Evolutionary conservation across 2,797 vertebrate genomes (phyloP).

Genomic region (Enteromius fasciolatus): DNA sequence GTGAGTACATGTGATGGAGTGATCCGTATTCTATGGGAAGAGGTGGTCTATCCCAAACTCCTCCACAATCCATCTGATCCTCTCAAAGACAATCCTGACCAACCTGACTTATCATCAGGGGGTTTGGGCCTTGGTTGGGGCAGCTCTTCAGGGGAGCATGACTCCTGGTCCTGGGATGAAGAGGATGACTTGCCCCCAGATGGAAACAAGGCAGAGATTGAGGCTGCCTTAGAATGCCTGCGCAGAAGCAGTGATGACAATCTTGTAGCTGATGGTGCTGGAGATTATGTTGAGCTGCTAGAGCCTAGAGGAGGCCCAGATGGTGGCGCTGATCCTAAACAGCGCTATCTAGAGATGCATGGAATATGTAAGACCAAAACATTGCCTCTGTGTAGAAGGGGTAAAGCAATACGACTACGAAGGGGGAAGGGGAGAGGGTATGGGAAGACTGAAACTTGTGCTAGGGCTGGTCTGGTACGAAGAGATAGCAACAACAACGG

Average conservation of each 20-base stretch:
- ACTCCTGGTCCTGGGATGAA: slow-evolving; percentile 82
- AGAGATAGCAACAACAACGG: slow-evolving; percentile 62
- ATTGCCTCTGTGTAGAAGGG: slow-evolving; percentile 81
- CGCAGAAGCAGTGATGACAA: slow-evolving; percentile 73
- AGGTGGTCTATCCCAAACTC: slow-evolving; percentile 90
- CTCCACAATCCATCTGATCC: slow-evolving; percentile 81
- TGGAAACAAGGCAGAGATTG: slow-evolving; percentile 62
- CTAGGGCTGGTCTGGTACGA: slow-evolving; percentile 68
- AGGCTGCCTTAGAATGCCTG: slow-evolving; percentile 56
- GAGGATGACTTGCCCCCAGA: slow-evolving; percentile 73
- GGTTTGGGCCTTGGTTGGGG: slow-evolving; percentile 74
- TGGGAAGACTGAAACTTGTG: slow-evolving; percentile 69
- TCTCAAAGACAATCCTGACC: slow-evolving; percentile 56
- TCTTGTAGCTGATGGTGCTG: slow-evolving; percentile 72
- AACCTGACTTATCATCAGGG: slow-evolving; percentile 69
- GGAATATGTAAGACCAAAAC: slow-evolving; percentile 84
- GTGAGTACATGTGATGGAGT: slow-evolving; percentile 87
- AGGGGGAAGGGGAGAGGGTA: slow-evolving; percentile 84
- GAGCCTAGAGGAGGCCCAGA: slow-evolving; percentile 82
- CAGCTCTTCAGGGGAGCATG: slow-evolving; percentile 75
- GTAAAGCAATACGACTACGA: slow-evolving; percentile 81
- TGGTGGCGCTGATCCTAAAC: slow-evolving; percentile 73
- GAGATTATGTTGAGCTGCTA: slow-evolving; percentile 89
- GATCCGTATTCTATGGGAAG: slow-evolving; percentile 85
- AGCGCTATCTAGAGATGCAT: slow-evolving; percentile 81